phyloP scores from a whole-genome alignment of 2,888 invertebrate species.

The Zygogramma bicolorata region DNA sequence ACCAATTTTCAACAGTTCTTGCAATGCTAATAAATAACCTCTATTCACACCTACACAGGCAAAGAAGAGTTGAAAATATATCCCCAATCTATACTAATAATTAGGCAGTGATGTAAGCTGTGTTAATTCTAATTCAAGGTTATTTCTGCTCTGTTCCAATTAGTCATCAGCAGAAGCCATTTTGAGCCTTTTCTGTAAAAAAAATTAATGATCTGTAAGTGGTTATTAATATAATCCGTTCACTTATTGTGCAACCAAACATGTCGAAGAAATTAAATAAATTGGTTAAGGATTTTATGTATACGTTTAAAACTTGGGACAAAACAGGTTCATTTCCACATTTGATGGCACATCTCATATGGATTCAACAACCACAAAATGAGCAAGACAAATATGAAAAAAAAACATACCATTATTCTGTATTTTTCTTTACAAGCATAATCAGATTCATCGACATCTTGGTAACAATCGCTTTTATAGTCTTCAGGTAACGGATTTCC shows the following conservation, averaged over 20 bases:
- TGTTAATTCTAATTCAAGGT: constrained; percentile 38
- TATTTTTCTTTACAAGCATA: constrained; percentile 86
- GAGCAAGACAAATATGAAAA: background rate
- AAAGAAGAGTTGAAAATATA: background rate
- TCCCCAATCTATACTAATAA: constrained; percentile 19
- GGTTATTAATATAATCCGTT: background rate
- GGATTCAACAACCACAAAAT: background rate
- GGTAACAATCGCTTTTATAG: constrained; percentile 83
- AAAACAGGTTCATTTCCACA: background rate
- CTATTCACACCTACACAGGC: background rate
- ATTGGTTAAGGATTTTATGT: too few species aligned
- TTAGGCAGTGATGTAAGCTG: constrained; percentile 45
- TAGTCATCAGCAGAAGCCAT: constrained; percentile 62
- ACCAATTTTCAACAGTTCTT: background rate
- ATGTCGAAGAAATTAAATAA: background rate
- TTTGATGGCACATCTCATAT: background rate
- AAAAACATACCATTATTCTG: constrained; percentile 78
- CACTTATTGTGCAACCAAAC: background rate
- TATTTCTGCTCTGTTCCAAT: constrained; percentile 45
- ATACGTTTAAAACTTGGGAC: too few species aligned
- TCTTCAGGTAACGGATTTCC: constrained; percentile 77
- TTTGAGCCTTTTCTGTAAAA: constrained; percentile 66
- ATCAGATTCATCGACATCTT: constrained; percentile 83
- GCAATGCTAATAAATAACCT: background rate
- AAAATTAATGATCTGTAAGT: constrained; percentile 40